Evolutionary conservation across 2,888 invertebrate species (phyloP), one percentile per base, ranked within the genome.

Genomic region (Prenolepis imparis): DNA sequence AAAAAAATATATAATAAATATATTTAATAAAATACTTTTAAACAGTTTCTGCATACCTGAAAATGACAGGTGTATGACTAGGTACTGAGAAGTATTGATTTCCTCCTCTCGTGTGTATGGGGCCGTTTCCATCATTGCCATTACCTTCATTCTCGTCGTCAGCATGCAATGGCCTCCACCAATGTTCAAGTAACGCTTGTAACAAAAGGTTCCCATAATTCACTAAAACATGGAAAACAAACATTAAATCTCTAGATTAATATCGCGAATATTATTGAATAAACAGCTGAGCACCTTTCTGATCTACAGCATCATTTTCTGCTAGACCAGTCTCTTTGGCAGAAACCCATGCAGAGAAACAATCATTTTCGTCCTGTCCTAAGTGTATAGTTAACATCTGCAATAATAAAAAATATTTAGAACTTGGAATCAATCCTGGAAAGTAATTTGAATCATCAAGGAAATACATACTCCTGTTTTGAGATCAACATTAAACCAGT

Each of bases 401-500:
- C 11, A 93, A 88, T 57, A 3, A 78, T 24, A 83, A 85, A 83
- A 59, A 73, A 91, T 73, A 41, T 18, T 64, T 80, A 55, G 24
- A 48, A 70, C n/a, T 15, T 61, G 18, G 4, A 48, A 32, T 63
- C 18, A n/a, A 8, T 0, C 0, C 9, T 39, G 61, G 41, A 55
- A 39, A 80, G 5, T 28, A 85, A 1, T 52, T 61, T 0, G 77
- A n/a, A 24, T 74, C 4, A 48, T 66, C 9, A 44, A 48, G 52
- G 1, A 64, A 75, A 73, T 74, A 81, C 86, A 48, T 95, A 98
- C 98, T 86, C 99, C 99, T 84, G 99, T 99, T 96, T 99, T 99
- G 67, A 99, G 96, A 95, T 99, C 99, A 64, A 99, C 99, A 89
- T 98, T 98, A 95, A 99, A 99, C 99, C 99, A 99, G 95, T 98